Evolutionary conservation across 2,888 invertebrate genomes (phyloP).

Genomic region (Oscheius myriophilus): DNA sequence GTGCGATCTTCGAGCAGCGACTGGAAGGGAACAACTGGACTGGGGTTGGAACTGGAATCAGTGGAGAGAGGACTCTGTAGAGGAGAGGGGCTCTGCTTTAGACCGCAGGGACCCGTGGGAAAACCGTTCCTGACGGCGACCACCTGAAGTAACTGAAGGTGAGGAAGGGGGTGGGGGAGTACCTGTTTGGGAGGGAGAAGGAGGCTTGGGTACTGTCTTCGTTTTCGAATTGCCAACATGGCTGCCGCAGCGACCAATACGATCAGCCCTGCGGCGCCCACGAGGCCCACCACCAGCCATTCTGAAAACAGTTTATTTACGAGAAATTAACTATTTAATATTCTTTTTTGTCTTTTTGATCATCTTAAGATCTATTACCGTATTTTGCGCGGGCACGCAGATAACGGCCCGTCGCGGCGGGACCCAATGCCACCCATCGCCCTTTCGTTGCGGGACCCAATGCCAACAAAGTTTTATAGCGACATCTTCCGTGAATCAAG

Average conservation of each 20-base stretch:
- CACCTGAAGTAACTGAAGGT: conserved; percentile 44
- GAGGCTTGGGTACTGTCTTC: conserved; percentile 54
- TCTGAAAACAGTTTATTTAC: conserved; percentile 41
- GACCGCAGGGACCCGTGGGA: conserved; percentile 58
- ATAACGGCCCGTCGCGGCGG: no score
- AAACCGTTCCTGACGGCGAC: conserved; percentile 57
- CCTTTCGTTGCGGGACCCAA: no score
- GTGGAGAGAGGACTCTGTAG: conserved; percentile 60
- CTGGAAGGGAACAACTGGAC: conserved; percentile 47
- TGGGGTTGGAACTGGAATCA: conserved; percentile 54
- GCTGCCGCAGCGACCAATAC: conserved; percentile 58
- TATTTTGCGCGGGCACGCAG: no score
- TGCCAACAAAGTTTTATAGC: no score
- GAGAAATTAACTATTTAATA: not conserved
- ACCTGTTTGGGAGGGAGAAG: conserved; percentile 57
- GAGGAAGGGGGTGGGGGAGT: conserved; percentile 5
- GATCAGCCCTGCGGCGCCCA: conserved; percentile 56
- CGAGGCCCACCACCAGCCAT: conserved; percentile 60
- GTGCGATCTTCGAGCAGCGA: conserved; percentile 53
- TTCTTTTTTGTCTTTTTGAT: not conserved
- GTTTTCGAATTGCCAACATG: conserved; percentile 53
- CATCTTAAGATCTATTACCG: no score
- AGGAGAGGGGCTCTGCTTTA: conserved; percentile 63
- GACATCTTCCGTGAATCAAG: no score
- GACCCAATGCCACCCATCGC: no score